Conservation (phyloP, 2,888 invertebrate genomes). For the Punctoribates punctum region DNA sequence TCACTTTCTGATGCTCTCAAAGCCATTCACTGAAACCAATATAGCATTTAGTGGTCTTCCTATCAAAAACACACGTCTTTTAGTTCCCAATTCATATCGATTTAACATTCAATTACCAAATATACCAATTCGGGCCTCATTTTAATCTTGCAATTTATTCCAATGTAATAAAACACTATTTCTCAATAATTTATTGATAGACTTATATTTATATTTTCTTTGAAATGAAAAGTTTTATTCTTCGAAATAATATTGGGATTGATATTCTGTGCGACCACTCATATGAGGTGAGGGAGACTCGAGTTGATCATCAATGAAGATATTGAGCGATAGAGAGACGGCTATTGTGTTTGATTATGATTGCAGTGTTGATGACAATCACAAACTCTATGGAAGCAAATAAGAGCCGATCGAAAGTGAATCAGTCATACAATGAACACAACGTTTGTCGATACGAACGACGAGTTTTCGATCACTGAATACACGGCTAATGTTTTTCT, state of each 20-base stretch:
- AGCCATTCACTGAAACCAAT: slow-evolving; percentile 14
- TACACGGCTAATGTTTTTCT: background rate
- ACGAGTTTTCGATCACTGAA: background rate
- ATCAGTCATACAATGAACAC: background rate
- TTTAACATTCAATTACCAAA: background rate
- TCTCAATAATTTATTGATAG: too few relatives aligned
- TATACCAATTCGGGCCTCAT: background rate
- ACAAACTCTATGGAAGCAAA: slow-evolving; percentile 7
- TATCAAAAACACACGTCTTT: slow-evolving; percentile 24
- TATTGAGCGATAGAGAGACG: background rate
- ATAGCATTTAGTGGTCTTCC: slow-evolving; percentile 20
- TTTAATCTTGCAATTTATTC: too few relatives aligned
- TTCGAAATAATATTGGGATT: too few relatives aligned
- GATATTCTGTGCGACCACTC: background rate
- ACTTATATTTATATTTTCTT: too few relatives aligned
- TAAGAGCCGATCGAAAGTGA: slow-evolving; percentile 12
- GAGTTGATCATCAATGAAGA: background rate
- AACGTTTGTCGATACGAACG: background rate
- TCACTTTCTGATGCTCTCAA: slow-evolving; percentile 20
- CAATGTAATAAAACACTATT: too few relatives aligned
- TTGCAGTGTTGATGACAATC: slow-evolving; percentile 8
- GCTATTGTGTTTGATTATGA: slow-evolving; percentile 27
- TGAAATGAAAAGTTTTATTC: too few relatives aligned
- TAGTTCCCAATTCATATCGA: background rate
- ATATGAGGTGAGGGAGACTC: background rate